Percentiles rank a stretch among this genome's conserved stretches.
Conservation (phyloP, 1,140 invertebrate species). For the Mamestra configurata region DNA sequence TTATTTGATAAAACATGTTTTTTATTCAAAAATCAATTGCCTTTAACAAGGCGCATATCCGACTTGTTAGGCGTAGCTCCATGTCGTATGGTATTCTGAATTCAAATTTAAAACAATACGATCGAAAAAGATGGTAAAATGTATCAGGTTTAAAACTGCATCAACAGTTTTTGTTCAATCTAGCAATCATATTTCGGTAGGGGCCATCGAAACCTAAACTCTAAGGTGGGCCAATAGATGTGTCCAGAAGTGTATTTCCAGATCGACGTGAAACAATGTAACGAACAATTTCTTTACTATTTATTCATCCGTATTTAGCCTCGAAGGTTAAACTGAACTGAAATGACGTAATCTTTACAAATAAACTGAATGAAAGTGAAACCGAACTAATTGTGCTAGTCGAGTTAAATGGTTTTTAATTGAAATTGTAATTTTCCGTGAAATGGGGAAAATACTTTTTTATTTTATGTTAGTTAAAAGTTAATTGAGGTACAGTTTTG, state of each 20-base stretch:
- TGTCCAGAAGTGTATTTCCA: not conserved
- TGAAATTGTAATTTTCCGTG: slow-evolving; percentile 60
- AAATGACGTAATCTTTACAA: slow-evolving; percentile 51
- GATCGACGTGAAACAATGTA: not conserved
- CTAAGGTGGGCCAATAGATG: too few species aligned
- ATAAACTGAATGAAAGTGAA: slow-evolving; percentile 69
- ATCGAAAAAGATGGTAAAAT: too few species aligned
- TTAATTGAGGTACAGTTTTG: slow-evolving; percentile 4
- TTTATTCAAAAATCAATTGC: too few species aligned
- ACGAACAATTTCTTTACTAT: slow-evolving; percentile 25
- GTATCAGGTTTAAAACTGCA: too few species aligned
- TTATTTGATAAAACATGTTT: too few species aligned
- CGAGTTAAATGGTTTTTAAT: slow-evolving; percentile 69
- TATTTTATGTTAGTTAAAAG: slow-evolving; percentile 18
- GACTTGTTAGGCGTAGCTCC: too few species aligned
- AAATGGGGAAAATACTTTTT: slow-evolving; percentile 61
- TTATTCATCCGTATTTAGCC: slow-evolving; percentile 48
- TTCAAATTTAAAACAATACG: too few species aligned
- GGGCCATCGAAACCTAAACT: too few species aligned
- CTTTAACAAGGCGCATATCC: too few species aligned
- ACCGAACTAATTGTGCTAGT: slow-evolving; percentile 64
- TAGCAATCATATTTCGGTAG: too few species aligned
- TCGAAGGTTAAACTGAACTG: slow-evolving; percentile 29
- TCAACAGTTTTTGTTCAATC: too few species aligned
- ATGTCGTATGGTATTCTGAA: too few species aligned